Conservation (phyloP, 2,797 vertebrate genomes). For the Acridotheres tristis region DNA sequence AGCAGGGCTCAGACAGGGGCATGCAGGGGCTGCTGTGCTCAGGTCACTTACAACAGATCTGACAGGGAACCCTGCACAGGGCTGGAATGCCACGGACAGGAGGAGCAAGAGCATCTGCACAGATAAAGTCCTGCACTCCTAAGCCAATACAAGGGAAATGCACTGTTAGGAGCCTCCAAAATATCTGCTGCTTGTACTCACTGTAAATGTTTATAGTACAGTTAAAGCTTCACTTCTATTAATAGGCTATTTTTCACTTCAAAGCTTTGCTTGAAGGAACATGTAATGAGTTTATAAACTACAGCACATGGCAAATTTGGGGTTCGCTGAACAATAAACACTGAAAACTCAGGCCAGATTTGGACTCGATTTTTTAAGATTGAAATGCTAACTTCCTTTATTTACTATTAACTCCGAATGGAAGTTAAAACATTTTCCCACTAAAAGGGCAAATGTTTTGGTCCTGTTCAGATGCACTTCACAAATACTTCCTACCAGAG, state of each 20-base stretch:
- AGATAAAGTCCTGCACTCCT: slow-evolving; percentile 68
- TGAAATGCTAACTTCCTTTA: not conserved
- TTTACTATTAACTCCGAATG: slow-evolving; percentile 17
- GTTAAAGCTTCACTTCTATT: not conserved
- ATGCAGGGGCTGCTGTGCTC: slow-evolving; percentile 55
- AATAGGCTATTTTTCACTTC: not conserved
- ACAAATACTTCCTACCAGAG: slow-evolving; percentile 39
- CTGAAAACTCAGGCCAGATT: not conserved
- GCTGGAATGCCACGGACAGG: slow-evolving; percentile 71
- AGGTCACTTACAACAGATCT: slow-evolving; percentile 82
- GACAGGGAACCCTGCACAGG: slow-evolving; percentile 80
- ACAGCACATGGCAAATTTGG: not conserved
- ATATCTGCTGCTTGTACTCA: not conserved
- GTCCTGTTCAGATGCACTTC: slow-evolving; percentile 67
- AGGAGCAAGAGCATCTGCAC: slow-evolving; percentile 71
- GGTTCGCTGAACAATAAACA: not conserved
- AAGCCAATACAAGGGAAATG: slow-evolving; percentile 65
- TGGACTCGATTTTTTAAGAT: not conserved
- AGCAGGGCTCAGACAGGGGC: not conserved
- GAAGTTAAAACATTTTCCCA: not conserved
- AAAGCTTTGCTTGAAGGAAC: slow-evolving; percentile 30
- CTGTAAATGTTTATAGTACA: not conserved
- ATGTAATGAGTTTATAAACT: not conserved
- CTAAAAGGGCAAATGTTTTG: slow-evolving; percentile 13
- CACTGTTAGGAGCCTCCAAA: slow-evolving; percentile 8